These are phyloP conservation scores for Tympanuchus pallidicinctus DNA, from an alignment of 2,113 vertebrate species.

Conservation along the genomic window DNA sequence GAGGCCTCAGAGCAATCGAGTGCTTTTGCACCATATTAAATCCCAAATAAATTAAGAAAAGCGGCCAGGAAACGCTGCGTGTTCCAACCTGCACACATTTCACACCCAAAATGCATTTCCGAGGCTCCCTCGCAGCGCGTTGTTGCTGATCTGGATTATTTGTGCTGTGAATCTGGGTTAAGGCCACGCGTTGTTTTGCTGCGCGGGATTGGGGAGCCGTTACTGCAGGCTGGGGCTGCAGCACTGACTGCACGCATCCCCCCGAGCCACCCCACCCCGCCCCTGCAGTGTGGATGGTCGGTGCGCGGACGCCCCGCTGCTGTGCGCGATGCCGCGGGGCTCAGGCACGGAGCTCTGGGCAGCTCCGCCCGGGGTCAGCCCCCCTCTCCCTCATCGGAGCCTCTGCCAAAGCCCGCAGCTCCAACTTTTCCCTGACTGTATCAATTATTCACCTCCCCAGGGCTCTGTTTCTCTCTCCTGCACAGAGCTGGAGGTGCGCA, in stretches of 20 bases:
- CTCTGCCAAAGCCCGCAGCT: background rate
- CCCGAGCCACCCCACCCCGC: accelerated
- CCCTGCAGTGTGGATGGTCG: accelerated
- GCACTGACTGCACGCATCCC: background rate
- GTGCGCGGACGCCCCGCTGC: background rate
- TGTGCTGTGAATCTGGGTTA: constrained; percentile 12
- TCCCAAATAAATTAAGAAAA: background rate
- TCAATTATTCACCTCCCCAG: constrained; percentile 43
- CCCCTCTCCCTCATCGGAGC: background rate
- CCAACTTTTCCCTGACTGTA: background rate
- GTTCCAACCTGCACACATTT: background rate
- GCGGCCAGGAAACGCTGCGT: background rate
- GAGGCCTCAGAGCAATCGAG: accelerated
- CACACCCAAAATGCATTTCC: background rate
- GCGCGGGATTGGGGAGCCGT: background rate
- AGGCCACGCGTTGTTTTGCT: background rate
- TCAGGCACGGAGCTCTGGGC: accelerated
- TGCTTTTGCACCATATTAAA: accelerated
- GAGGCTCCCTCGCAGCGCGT: background rate
- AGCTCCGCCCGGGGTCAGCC: background rate
- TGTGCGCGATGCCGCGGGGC: accelerated
- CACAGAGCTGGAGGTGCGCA: background rate
- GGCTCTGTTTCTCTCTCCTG: background rate
- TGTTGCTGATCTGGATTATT: background rate
- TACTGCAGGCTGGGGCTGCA: background rate